These are phyloP conservation scores for Cantharis lateralis DNA, from an alignment of 2,888 invertebrate species.

Conservation along the genomic window DNA sequence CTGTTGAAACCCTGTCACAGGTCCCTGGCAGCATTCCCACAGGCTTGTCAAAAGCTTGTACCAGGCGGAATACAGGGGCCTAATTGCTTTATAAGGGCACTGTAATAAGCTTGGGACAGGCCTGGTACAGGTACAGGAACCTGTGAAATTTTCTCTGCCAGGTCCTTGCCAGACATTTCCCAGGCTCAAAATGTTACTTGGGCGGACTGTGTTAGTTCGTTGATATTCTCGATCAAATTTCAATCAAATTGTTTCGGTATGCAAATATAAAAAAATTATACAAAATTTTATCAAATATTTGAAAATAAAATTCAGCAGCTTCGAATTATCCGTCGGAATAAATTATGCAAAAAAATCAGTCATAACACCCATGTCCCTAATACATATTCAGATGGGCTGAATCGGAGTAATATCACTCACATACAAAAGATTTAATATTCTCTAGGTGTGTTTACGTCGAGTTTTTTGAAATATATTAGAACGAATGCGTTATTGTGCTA, in stretches of 20 bases:
- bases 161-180: too few relatives aligned
- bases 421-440: background rate
- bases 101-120: too few relatives aligned
- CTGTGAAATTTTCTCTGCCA: too few relatives aligned
- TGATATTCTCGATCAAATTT: background rate
- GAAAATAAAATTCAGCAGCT: background rate
- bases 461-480: background rate
- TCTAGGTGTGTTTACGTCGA: conserved; percentile 1
- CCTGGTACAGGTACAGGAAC: too few relatives aligned
- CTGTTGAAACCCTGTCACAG: too few relatives aligned
- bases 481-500: background rate
- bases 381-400: background rate
- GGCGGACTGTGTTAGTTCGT: too few relatives aligned
- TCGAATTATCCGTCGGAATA: background rate
- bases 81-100: too few relatives aligned
- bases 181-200: too few relatives aligned
- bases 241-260: background rate
- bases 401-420: background rate
- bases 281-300: background rate
- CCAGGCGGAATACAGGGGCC: too few relatives aligned
- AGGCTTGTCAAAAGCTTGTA: too few relatives aligned
- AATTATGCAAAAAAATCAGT: background rate
- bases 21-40: too few relatives aligned
- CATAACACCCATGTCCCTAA: background rate
- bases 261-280: background rate